These are phyloP conservation scores for Nesidiocoris tenuis DNA, from an alignment of 2,888 invertebrate genomes.

Conservation along the genomic window DNA sequence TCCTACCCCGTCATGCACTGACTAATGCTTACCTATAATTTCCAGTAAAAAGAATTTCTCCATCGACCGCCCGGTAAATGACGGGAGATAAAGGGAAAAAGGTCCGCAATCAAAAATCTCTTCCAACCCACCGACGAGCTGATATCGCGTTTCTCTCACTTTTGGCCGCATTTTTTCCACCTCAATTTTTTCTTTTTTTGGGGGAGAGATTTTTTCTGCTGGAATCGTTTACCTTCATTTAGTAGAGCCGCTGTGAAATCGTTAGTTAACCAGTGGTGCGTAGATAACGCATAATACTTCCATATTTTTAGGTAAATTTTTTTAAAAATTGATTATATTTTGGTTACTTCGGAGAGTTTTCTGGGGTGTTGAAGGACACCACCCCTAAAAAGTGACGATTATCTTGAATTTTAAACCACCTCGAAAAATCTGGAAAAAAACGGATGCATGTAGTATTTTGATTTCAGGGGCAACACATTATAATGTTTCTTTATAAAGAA, in stretches of 20 bases:
- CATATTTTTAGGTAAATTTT: not conserved
- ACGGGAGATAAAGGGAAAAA: constrained; percentile 28
- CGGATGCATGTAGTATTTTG: too few species aligned
- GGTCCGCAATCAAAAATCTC: constrained; percentile 35
- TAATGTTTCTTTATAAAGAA: too few species aligned
- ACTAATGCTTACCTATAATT: constrained; percentile 48
- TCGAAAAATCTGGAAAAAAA: too few species aligned
- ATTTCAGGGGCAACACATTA: too few species aligned
- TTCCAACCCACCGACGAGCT: constrained; percentile 1
- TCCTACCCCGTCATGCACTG: constrained; percentile 12
- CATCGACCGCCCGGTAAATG: constrained; percentile 22
- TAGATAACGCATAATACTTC: too few species aligned
- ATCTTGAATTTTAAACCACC: too few species aligned
- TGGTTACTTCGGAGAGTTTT: too few species aligned
- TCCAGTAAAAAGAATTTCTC: constrained; percentile 32
- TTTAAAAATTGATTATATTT: not conserved
- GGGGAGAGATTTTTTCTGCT: constrained; percentile 1
- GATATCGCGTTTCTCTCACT: constrained; percentile 7
- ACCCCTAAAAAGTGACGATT: too few species aligned
- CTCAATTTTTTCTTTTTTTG: not conserved
- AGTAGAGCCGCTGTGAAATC: not conserved
- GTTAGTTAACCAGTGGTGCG: too few species aligned
- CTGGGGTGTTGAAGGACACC: too few species aligned
- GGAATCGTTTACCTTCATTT: not conserved
- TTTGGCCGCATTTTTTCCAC: not conserved